phyloP scores from a whole-genome alignment of 2,113 vertebrate genomes.

The Menura novaehollandiae region DNA sequence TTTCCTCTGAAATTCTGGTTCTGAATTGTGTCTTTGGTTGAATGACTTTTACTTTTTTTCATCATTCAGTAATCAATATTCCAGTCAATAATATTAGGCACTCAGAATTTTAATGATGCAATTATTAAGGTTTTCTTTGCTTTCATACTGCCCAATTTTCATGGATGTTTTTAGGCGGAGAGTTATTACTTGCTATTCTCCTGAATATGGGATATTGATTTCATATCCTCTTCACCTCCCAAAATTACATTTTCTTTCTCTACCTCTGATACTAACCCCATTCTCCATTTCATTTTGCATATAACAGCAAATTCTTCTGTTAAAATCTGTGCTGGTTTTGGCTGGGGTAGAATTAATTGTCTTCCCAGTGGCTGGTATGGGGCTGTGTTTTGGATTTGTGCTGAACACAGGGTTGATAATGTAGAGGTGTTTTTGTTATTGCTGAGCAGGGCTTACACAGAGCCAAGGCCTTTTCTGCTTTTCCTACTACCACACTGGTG shows the following conservation, averaged over 20 bases:
- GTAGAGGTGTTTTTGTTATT: not conserved
- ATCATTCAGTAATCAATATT: not conserved
- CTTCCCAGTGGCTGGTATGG: not conserved
- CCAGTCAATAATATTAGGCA: not conserved
- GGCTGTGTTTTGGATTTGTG: not conserved
- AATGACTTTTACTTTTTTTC: not conserved
- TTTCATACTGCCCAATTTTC: not conserved
- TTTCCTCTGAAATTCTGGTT: not conserved
- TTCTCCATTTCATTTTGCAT: not conserved
- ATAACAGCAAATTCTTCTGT: not conserved
- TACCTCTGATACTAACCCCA: not conserved
- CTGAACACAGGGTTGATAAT: not conserved
- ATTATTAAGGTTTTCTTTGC: not conserved
- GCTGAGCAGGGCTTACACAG: not conserved
- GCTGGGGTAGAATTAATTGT: not conserved
- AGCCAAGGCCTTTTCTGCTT: not conserved
- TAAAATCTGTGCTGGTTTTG: not conserved
- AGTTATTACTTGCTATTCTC: not conserved
- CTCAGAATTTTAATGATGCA: not conserved
- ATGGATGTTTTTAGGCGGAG: not conserved
- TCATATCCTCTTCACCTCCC: not conserved
- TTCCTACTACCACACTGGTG: accelerated
- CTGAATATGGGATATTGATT: not conserved
- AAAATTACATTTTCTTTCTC: not conserved
- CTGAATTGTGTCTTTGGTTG: not conserved